A percentile compares a stretch with the other conserved stretches of the same genome.
These are phyloP conservation scores for Regulus satrapa DNA, from an alignment of 2,113 vertebrate species.

Conservation along the genomic window DNA sequence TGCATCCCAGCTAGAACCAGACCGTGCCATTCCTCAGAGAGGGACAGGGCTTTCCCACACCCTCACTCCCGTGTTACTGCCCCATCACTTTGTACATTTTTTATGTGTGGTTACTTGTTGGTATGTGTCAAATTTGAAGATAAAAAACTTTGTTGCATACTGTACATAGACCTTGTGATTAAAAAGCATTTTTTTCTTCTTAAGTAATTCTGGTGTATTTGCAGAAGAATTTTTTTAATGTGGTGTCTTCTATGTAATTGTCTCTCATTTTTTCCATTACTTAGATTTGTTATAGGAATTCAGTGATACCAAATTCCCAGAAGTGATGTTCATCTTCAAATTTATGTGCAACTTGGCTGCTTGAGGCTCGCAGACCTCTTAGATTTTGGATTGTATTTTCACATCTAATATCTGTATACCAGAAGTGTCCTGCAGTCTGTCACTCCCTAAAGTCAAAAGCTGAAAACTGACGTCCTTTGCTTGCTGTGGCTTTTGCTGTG, in stretches of 20 bases:
- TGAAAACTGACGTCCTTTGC: not conserved
- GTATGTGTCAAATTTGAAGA: not conserved
- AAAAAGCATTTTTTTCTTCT: not conserved
- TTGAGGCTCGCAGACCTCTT: not conserved
- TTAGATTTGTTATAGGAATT: not conserved
- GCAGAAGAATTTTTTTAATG: not conserved
- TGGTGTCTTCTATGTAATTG: not conserved
- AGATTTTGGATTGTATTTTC: not conserved
- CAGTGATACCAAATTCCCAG: not conserved
- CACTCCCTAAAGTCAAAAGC: not conserved
- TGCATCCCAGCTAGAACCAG: not conserved
- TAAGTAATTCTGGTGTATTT: not conserved
- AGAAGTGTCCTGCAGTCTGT: not conserved
- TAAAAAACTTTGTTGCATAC: not conserved
- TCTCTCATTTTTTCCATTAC: constrained; percentile 32
- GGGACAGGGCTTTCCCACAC: not conserved
- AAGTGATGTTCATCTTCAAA: not conserved
- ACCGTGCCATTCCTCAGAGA: not conserved
- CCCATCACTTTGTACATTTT: not conserved
- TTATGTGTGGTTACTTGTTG: not conserved
- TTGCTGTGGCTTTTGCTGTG: not conserved
- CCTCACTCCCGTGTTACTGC: not conserved
- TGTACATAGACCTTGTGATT: not conserved
- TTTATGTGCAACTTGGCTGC: not conserved
- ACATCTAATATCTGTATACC: not conserved